Conservation (phyloP, 2,888 invertebrate species). For the Brenthis hecate region DNA sequence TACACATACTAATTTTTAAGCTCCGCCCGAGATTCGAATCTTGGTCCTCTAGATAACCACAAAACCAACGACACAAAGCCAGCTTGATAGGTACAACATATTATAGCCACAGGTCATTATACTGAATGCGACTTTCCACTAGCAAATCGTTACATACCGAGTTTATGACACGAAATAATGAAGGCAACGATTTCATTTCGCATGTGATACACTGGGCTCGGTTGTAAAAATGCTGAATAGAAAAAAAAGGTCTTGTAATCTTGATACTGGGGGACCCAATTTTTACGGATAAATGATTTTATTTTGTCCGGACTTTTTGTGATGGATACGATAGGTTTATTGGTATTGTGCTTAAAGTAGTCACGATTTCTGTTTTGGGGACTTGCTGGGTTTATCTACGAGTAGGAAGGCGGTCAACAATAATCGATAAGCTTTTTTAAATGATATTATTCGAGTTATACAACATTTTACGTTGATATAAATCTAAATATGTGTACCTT, state of each 20-base stretch:
- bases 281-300: conserved; percentile 45
- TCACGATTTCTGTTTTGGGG: conserved; percentile 10
- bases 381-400: conserved; percentile 3
- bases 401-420: not conserved
- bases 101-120: not conserved
- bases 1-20: too few relatives aligned
- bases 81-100: not conserved
- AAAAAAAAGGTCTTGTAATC: conserved; percentile 35
- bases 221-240: conserved; percentile 39
- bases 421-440: too few relatives aligned
- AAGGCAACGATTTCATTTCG: conserved; percentile 37
- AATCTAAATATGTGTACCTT: too few relatives aligned
- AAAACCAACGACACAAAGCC: too few relatives aligned
- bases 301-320: conserved; percentile 25
- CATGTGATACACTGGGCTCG: conserved; percentile 33
- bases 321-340: conserved; percentile 20
- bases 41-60: too few relatives aligned
- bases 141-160: conserved; percentile 29
- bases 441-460: too few relatives aligned
- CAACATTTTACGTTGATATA: too few relatives aligned
- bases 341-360: conserved; percentile 9
- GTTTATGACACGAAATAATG: conserved; percentile 45
- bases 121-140: conserved; percentile 11
- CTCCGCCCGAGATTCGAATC: too few relatives aligned
- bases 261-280: conserved; percentile 32